Evolutionary conservation across 2,113 vertebrate genomes (phyloP).

Genomic region (Rhinoptilus africanus): DNA sequence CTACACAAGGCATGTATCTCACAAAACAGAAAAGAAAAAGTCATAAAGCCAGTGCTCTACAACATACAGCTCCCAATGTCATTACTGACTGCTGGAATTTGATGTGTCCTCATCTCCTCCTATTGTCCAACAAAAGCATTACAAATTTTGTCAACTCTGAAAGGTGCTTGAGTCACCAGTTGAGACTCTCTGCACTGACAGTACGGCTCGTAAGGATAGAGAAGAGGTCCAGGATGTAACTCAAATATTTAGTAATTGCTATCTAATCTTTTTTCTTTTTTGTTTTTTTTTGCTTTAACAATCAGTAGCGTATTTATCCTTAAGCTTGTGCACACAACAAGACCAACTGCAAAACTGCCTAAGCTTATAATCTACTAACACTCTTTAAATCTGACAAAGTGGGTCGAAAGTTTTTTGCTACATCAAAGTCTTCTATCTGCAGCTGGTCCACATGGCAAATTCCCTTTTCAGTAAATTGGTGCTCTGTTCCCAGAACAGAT

Average conservation of each 20-base stretch:
- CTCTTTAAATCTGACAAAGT: neutral
- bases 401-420: neutral
- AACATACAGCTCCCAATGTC: neutral
- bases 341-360: neutral
- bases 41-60: fast-evolving
- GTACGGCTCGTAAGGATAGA: neutral
- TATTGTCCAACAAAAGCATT: fast-evolving
- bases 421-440: neutral
- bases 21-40: fast-evolving
- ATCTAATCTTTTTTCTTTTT: neutral
- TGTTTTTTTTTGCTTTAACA: neutral
- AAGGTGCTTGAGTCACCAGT: neutral
- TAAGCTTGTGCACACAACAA: neutral
- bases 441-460: conserved; percentile 38
- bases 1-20: neutral
- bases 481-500: conserved; percentile 25
- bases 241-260: neutral
- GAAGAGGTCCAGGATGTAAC: neutral
- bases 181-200: neutral
- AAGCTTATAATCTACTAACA: neutral
- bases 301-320: neutral
- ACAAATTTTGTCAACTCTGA: neutral
- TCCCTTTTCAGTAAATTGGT: conserved; percentile 14
- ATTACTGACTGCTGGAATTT: neutral
- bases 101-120: fast-evolving